Evolutionary conservation across 1,140 invertebrate genomes (phyloP), one percentile per base, ranked within the genome.

Genomic region (Temnothorax longispinosus): DNA sequence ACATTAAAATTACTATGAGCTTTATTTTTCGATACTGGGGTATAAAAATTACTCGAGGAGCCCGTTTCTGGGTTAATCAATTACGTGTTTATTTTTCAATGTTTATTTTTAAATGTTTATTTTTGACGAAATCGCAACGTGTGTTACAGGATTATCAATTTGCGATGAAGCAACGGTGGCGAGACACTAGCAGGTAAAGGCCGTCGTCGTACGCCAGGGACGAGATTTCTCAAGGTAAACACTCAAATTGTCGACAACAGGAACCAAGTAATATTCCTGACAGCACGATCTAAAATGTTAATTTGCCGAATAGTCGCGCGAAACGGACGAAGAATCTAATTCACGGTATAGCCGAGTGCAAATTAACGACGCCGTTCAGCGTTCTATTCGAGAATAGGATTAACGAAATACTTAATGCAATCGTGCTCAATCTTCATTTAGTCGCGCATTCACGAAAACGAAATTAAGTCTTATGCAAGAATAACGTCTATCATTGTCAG

Each of bases 331-430:
- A 67, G 82, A 47, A 64, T 44, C 78, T 82, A 82, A 82, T 82
- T 82, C 54, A 82, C 7, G 54, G 38, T 35, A 56, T 81, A 82
- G 71, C 50, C 72, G 47, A 56, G 60, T 85, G 82, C 71, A 77
- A 77, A 75, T 85, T 76, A 77, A 85, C 44, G 72, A 65, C 60
- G 82, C 32, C 60, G 58, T 85, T 80, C 77, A 85, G 35, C 44
- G 47, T 64, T 41, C 54, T 82, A 82, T 82, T 82, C 54, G 38
- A 21, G 78, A 81, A 71, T 82, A 38, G 74, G 47, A 85, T 85
- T 85, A 85, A 78, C 82, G 47, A 64, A 85, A 85, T 85, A 85
- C 75, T 76, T 85, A 78, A 85, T 78, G 71, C 82, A 84, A 84
- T 85, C 82, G 60, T 50, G 58, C 60, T 85, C 82, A 85, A 85